These are phyloP conservation scores for Boloria euphrosyne DNA, from an alignment of 2,888 invertebrate species.

Conservation along the genomic window DNA sequence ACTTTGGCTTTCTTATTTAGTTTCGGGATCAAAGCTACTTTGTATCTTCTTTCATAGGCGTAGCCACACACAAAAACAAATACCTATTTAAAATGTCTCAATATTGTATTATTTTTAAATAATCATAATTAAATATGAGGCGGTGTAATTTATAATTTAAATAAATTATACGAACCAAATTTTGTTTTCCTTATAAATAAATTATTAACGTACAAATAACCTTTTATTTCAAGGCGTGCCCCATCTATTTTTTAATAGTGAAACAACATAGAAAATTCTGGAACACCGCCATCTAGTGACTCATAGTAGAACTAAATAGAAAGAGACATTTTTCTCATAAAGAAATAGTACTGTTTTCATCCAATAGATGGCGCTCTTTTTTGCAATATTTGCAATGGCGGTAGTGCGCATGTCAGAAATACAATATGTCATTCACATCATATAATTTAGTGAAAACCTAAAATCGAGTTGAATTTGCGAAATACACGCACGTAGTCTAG, in stretches of 20 bases:
- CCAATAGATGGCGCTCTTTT: constrained; percentile 52
- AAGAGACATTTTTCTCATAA: neutral
- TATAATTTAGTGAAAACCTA: constrained; percentile 74
- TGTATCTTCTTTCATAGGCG: too few species aligned
- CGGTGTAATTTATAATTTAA: too few species aligned
- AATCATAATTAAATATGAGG: too few species aligned
- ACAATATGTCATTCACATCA: constrained; percentile 69
- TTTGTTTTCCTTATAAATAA: too few species aligned
- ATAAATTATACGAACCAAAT: too few species aligned
- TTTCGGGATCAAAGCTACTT: too few species aligned
- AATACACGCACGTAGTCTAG: constrained; percentile 61
- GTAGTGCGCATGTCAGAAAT: constrained; percentile 78
- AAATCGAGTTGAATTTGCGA: constrained; percentile 69
- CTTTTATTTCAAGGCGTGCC: too few species aligned
- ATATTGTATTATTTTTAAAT: too few species aligned
- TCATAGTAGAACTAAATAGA: constrained; percentile 40
- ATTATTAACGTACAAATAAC: too few species aligned
- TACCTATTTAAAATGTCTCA: too few species aligned
- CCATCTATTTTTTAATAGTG: constrained; percentile 45
- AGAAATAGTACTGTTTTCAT: neutral
- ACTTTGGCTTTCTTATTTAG: too few species aligned
- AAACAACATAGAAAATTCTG: neutral
- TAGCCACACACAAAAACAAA: too few species aligned
- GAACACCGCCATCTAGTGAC: constrained; percentile 5
- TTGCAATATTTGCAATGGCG: constrained; percentile 46